phyloP scores from a whole-genome alignment of 2,888 invertebrate genomes.

The Bunonema sp. region DNA sequence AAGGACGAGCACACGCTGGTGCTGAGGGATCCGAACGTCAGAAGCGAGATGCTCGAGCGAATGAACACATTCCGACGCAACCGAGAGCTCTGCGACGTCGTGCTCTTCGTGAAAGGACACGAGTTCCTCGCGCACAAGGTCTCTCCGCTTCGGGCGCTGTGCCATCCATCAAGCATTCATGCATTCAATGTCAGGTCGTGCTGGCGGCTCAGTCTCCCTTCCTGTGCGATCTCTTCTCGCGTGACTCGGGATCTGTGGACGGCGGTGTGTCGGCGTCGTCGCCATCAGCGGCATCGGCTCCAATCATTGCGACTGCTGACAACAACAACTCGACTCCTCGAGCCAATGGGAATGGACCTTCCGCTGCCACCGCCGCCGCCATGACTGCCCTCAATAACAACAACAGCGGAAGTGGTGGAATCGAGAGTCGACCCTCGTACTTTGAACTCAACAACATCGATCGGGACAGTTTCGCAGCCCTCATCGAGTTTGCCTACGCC shows the following conservation, averaged over 20 bases:
- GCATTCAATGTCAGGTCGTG: slow-evolving; percentile 12
- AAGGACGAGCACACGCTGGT: slow-evolving; percentile 22
- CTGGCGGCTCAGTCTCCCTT: slow-evolving; percentile 34
- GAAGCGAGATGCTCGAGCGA: slow-evolving; percentile 34
- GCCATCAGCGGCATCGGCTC: no score
- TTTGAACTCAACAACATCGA: slow-evolving; percentile 49
- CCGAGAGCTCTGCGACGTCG: slow-evolving; percentile 70
- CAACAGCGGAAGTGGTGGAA: slow-evolving; percentile 1
- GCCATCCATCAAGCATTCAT: background rate
- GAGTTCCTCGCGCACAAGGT: slow-evolving; percentile 60
- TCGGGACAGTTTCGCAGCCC: slow-evolving; percentile 58
- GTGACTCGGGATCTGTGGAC: slow-evolving; percentile 6
- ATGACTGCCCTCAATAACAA: slow-evolving; percentile 2
- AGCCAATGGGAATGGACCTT: no score
- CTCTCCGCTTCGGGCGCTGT: background rate
- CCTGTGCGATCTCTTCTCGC: slow-evolving; percentile 30
- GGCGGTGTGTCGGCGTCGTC: background rate
- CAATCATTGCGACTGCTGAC: no score
- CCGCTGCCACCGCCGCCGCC: no score
- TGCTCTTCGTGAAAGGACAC: slow-evolving; percentile 58
- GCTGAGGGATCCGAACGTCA: slow-evolving; percentile 22
- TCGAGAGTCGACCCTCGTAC: no score
- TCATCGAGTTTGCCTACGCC: slow-evolving; percentile 71
- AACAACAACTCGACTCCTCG: no score
- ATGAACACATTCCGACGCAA: slow-evolving; percentile 51